These are phyloP conservation scores for Macropus fuliginosus DNA, from an alignment of 2,797 vertebrate species.

Conservation along the genomic window DNA sequence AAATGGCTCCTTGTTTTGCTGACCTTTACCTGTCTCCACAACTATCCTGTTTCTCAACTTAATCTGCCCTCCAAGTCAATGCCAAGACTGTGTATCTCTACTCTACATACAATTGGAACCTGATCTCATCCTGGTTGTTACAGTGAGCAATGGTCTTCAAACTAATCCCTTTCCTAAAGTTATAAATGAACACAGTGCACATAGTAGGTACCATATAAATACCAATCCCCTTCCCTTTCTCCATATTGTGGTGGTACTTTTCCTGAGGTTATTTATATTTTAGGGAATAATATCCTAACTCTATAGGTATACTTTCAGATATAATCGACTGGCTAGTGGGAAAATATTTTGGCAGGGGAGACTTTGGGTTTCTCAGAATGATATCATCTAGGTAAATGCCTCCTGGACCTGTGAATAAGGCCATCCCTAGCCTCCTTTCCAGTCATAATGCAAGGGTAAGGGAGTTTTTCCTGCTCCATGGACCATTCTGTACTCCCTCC, in stretches of 20 bases:
- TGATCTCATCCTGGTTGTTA: background rate
- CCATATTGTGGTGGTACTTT: background rate
- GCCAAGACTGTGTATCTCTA: background rate
- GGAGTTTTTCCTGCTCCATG: background rate
- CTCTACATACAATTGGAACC: background rate
- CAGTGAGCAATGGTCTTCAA: background rate
- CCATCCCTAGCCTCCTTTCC: background rate
- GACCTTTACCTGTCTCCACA: background rate
- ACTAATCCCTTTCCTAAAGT: background rate
- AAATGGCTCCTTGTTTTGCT: background rate
- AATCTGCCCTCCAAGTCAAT: background rate
- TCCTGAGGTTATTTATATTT: background rate
- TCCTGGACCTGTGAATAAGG: background rate
- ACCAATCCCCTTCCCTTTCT: background rate
- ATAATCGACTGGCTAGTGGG: background rate
- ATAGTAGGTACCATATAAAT: background rate
- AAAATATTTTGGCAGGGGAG: background rate
- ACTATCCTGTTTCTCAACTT: background rate
- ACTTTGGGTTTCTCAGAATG: background rate
- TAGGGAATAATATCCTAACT: background rate
- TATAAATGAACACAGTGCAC: background rate
- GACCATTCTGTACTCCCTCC: background rate
- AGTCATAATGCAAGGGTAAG: background rate
- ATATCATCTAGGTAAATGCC: background rate
- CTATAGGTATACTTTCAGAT: background rate